Conservation (phyloP, 2,113 vertebrate species). For the Sphaerodactylus townsendi region DNA sequence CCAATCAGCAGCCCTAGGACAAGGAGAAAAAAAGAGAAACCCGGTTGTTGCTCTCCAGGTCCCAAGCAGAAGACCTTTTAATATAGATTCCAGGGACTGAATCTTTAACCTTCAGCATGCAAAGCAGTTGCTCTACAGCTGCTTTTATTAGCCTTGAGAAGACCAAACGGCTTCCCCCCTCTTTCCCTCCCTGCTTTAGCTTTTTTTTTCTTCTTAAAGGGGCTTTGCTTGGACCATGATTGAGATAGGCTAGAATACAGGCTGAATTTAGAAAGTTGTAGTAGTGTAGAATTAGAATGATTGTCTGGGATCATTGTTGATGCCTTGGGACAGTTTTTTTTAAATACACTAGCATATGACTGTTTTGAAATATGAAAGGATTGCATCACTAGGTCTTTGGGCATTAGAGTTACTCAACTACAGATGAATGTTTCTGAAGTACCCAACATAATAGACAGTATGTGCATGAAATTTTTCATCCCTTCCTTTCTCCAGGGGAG, state of each 20-base stretch:
- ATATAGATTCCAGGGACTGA: too few relatives aligned
- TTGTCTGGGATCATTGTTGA: background rate
- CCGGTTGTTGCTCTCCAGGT: too few relatives aligned
- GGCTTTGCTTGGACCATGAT: background rate
- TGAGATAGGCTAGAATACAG: background rate
- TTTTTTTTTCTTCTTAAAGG: background rate
- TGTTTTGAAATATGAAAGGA: constrained; percentile 27
- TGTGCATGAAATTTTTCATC: constrained; percentile 47
- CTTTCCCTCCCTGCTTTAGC: background rate
- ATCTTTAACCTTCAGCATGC: background rate
- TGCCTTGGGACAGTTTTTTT: constrained; percentile 24
- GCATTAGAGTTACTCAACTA: constrained; percentile 30
- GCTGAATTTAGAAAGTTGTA: background rate
- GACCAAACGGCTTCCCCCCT: too few relatives aligned
- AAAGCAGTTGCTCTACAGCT: background rate
- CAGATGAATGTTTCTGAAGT: constrained; percentile 37
- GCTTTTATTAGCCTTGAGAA: background rate
- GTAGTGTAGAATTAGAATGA: background rate
- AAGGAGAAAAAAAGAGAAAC: too few relatives aligned
- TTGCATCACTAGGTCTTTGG: constrained; percentile 58
- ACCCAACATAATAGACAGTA: constrained; percentile 52
- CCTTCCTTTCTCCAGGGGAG: constrained; percentile 40
- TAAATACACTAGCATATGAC: constrained; percentile 41
- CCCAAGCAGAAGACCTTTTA: too few relatives aligned
- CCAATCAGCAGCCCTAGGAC: too few relatives aligned